A percentile compares a stretch with the other conserved stretches of the same genome.
Conservation (phyloP, 2,888 invertebrate species). For the Nycteola revayana region DNA sequence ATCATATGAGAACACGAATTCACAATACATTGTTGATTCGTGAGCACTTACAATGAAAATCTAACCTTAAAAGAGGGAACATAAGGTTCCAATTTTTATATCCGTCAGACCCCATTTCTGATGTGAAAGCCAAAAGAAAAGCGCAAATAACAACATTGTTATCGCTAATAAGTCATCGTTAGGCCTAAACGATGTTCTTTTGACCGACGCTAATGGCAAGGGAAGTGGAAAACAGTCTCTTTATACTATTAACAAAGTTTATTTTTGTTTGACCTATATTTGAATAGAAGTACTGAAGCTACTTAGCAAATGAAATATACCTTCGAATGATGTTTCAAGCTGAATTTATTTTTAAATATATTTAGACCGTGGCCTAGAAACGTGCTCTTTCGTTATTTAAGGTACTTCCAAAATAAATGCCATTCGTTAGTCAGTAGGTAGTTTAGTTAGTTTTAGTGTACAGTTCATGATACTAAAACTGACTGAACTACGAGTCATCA, state of each 20-base stretch:
- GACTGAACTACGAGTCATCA: too few species aligned
- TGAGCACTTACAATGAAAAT: conserved; percentile 12
- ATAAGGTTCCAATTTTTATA: conserved; percentile 13
- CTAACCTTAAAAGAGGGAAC: background rate
- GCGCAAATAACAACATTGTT: conserved; percentile 57
- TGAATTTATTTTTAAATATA: too few species aligned
- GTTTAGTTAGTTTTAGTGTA: too few species aligned
- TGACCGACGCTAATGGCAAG: conserved; percentile 44
- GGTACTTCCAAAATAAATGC: too few species aligned
- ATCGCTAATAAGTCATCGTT: conserved; percentile 69
- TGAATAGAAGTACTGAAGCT: background rate
- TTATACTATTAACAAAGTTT: conserved; percentile 34
- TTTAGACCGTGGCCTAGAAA: too few species aligned
- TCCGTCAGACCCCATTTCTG: conserved; percentile 9
- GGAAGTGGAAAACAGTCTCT: conserved; percentile 48
- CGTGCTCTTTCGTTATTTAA: too few species aligned
- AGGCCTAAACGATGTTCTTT: conserved; percentile 58
- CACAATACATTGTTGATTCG: conserved; percentile 28
- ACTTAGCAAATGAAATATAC: background rate
- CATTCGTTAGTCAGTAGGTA: too few species aligned
- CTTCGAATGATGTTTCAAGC: too few species aligned
- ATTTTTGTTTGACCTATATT: conserved; percentile 40
- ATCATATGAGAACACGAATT: conserved; percentile 26
- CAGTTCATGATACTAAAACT: too few species aligned
- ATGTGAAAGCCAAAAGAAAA: conserved; percentile 39